phyloP scores from a whole-genome alignment of 1,140 invertebrate species.

The Glomeris maerens region DNA sequence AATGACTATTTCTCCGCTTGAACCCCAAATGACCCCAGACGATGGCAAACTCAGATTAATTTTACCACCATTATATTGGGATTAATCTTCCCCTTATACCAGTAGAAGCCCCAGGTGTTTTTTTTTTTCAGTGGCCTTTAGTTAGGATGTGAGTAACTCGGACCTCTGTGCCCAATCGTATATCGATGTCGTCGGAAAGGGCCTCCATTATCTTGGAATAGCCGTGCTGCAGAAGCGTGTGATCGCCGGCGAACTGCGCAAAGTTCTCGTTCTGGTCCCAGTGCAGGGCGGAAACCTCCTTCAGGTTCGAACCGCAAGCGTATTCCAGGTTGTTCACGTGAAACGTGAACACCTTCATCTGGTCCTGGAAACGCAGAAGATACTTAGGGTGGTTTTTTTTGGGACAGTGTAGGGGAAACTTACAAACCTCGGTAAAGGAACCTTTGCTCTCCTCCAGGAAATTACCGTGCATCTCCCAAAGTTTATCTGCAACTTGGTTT shows the following conservation, averaged over 20 bases:
- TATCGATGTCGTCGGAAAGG: conserved; percentile 27
- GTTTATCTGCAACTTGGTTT: conserved; percentile 24
- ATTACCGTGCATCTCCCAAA: conserved; percentile 28
- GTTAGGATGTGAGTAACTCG: neutral
- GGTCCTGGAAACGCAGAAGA: conserved; percentile 20
- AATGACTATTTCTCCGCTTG: too few relatives aligned
- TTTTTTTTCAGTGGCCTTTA: too few relatives aligned
- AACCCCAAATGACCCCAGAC: too few relatives aligned
- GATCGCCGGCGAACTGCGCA: conserved; percentile 30
- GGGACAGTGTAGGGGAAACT: conserved; percentile 1
- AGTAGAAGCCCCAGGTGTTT: too few relatives aligned
- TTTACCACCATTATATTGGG: too few relatives aligned
- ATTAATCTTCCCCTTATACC: too few relatives aligned
- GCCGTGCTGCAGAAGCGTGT: conserved; percentile 24
- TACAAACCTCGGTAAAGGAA: conserved; percentile 25
- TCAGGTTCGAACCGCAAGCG: conserved; percentile 28
- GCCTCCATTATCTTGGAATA: conserved; percentile 20
- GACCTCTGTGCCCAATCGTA: conserved; percentile 24
- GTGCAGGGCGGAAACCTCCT: conserved; percentile 27
- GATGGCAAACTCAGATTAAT: too few relatives aligned
- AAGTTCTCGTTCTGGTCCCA: conserved; percentile 35
- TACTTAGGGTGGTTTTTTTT: neutral
- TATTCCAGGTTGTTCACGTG: conserved; percentile 33
- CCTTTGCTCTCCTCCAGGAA: conserved; percentile 31
- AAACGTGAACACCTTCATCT: conserved; percentile 29